Conservation (phyloP, 2,113 vertebrate species). For the Apodemus sylvaticus region DNA sequence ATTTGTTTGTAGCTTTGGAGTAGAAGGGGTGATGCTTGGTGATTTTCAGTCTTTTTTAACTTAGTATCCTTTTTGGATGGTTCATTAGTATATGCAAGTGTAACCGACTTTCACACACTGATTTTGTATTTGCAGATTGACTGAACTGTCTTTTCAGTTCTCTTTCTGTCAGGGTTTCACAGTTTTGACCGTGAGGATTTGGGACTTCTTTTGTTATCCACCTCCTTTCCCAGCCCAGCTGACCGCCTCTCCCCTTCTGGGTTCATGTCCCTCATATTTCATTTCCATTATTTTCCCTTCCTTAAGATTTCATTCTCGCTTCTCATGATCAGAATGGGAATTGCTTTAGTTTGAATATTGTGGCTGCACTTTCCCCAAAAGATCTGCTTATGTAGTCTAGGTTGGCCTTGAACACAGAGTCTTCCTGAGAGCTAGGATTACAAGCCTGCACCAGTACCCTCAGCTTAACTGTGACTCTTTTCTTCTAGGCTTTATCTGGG, state of each 20-base stretch:
- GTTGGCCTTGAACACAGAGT: not conserved
- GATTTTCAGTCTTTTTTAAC: not conserved
- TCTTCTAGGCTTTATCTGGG: not conserved
- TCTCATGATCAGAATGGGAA: not conserved
- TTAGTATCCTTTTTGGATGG: not conserved
- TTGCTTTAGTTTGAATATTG: not conserved
- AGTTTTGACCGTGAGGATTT: not conserved
- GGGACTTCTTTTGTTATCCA: not conserved
- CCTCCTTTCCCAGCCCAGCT: not conserved
- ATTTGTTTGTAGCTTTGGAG: not conserved
- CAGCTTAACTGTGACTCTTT: not conserved
- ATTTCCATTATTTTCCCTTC: not conserved
- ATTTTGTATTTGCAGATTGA: not conserved
- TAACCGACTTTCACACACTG: not conserved
- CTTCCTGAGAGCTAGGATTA: not conserved
- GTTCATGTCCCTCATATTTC: not conserved
- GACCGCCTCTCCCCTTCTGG: not conserved
- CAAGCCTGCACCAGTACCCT: not conserved
- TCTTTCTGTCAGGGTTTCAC: not conserved
- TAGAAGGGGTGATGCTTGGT: not conserved
- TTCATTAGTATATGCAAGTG: not conserved
- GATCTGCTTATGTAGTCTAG: not conserved
- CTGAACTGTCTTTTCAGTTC: not conserved
- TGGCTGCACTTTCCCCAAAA: not conserved
- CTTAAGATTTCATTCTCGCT: not conserved